These are phyloP conservation scores for Chloebia gouldiae DNA, from an alignment of 2,113 vertebrate genomes.

Conservation along the genomic window DNA sequence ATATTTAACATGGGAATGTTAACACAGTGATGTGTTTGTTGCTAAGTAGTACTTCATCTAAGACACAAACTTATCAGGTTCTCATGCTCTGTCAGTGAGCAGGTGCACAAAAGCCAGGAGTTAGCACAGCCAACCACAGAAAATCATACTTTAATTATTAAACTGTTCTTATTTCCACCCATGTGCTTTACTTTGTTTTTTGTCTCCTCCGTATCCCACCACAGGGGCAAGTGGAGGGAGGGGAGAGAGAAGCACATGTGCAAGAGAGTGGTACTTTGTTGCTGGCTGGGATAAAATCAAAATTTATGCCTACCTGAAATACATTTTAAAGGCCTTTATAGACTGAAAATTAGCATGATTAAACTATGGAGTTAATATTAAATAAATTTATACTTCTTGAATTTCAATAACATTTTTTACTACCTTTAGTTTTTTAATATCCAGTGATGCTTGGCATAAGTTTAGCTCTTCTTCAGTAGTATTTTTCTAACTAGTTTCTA, in stretches of 20 bases:
- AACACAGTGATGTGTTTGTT: neutral
- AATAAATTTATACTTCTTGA: neutral
- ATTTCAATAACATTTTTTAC: neutral
- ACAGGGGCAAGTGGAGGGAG: rapidly evolving
- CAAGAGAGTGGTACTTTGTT: neutral
- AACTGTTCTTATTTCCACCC: neutral
- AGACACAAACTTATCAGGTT: neutral
- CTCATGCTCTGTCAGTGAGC: neutral
- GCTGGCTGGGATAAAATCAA: neutral
- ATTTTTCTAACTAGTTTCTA: neutral
- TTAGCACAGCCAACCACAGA: neutral
- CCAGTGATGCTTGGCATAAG: rapidly evolving
- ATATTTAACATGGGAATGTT: neutral
- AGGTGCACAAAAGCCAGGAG: neutral
- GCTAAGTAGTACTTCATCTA: neutral
- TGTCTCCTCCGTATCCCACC: neutral
- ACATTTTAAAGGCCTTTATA: neutral
- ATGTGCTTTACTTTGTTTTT: neutral
- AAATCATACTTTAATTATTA: neutral
- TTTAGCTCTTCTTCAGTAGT: neutral
- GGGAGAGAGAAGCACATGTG: rapidly evolving
- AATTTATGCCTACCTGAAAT: neutral
- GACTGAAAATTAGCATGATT: neutral
- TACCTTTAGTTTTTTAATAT: neutral
- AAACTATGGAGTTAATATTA: neutral